Base-by-base conservation (phyloP, 1,140 invertebrate genomes). In the Pseudomyrmex cubaensis region DNA sequence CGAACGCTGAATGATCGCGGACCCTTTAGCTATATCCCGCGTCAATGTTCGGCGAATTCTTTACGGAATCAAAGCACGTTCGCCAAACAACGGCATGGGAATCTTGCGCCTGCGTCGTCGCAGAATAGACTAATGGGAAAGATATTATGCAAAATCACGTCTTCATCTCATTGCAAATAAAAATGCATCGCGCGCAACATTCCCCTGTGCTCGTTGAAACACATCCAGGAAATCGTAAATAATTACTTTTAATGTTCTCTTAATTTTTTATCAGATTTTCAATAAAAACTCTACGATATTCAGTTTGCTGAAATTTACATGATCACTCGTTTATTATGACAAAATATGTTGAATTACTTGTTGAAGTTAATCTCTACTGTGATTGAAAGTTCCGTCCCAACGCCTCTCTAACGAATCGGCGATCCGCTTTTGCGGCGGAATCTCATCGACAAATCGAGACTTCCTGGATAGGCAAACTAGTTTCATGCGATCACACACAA, bases 401-500 rank as follows among this genome's bases (percentile, higher is more conserved):
- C 76, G 46, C 76, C 54, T 80, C 22, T 72, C 44, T 72, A 80
- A 80, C 54, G 44, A 72, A 80, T 80, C 76, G 22, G 35, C 0
- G 54, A 59, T 70, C 59, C 76, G 66, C 54, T 80, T 80, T 72
- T 80, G 76, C 54, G 66, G 66, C 56, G 20, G 12, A 59, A 22
- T 80, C 12, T 61, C 76, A 80, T 80, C 67, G 76, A 59, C 66
- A 50, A 70, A 72, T 35, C 66, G 46, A 82, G 70, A 73, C 70
- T 82, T 82, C 78, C 78, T 75, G 78, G 69, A 62, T 64, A 13
- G 75, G 73, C 86, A 70, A 87, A 80, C 85, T 83, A 63, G 82
- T 83, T 59, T 48, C 86, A 87, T 87, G 86, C 86, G 62, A 64
- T 67, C 22, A 80, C 20, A 70, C 54, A 87, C 67, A 87, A 87